Evolutionary conservation across 1,140 invertebrate genomes (phyloP).

Genomic region (Drosophila pandora): DNA sequence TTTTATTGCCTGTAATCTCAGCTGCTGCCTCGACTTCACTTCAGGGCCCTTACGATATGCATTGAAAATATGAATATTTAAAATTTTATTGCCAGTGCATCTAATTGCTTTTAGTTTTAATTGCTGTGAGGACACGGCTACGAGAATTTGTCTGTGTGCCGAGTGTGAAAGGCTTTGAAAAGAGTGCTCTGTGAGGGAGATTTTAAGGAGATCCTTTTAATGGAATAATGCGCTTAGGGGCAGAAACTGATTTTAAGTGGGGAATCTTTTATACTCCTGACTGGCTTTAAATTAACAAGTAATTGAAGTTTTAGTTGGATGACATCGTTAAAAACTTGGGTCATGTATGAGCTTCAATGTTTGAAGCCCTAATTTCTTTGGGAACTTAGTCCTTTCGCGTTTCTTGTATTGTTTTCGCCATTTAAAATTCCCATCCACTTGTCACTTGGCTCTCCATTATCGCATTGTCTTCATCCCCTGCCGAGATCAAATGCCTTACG

Average conservation of each 20-base stretch:
- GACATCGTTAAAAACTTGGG: slow-evolving; percentile 16
- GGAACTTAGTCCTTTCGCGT: not conserved
- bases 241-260: slow-evolving; percentile 47
- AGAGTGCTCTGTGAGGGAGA: slow-evolving; percentile 5
- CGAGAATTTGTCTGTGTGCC: slow-evolving; percentile 1
- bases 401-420: not conserved
- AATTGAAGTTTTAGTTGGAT: slow-evolving; percentile 25
- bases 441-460: slow-evolving; percentile 13
- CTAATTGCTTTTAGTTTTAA: slow-evolving; percentile 74
- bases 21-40: not conserved
- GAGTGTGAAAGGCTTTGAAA: slow-evolving; percentile 1
- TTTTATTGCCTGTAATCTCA: slow-evolving; percentile 44
- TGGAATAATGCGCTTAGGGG: slow-evolving; percentile 54
- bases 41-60: slow-evolving; percentile 17
- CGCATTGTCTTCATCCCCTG: not conserved
- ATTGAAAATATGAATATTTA: slow-evolving; percentile 63
- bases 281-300: slow-evolving; percentile 22
- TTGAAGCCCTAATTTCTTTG: not conserved
- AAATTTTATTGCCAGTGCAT: slow-evolving; percentile 53
- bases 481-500: slow-evolving; percentile 21
- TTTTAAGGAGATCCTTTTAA: slow-evolving; percentile 44
- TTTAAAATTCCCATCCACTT: slow-evolving; percentile 16
- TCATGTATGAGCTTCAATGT: not conserved
- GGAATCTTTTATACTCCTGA: slow-evolving; percentile 33
- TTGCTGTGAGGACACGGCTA: slow-evolving; percentile 46